These are phyloP conservation scores for Plumapathes pennacea DNA, from an alignment of 92 coral and sea anemone species.

Conservation along the genomic window DNA sequence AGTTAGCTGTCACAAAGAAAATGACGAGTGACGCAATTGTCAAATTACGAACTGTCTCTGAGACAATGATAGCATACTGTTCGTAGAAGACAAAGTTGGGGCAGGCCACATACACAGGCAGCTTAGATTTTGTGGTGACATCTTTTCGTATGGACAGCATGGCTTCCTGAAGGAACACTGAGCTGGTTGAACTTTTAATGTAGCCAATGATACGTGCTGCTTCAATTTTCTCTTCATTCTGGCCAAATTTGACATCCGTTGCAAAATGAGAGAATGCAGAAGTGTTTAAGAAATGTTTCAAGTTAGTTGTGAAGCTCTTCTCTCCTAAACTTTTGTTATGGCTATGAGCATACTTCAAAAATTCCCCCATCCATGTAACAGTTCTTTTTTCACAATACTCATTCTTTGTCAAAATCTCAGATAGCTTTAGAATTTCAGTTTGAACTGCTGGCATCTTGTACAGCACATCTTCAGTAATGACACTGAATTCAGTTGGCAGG, in stretches of 20 bases:
- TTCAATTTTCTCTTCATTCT: constrained; percentile 4
- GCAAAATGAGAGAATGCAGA: constrained; percentile 18
- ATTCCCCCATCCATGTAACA: constrained; percentile 21
- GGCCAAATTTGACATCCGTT: constrained; percentile 22
- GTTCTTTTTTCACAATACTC: constrained; percentile 17
- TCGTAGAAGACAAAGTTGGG: constrained; percentile 25
- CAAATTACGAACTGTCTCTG: constrained; percentile 41
- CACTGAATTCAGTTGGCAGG: constrained; percentile 20
- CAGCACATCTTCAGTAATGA: constrained; percentile 19
- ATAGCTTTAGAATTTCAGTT: constrained; percentile 24
- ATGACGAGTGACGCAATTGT: constrained; percentile 26
- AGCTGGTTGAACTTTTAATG: constrained; percentile 23
- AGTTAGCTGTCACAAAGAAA: constrained; percentile 36
- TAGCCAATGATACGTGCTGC: constrained; percentile 29
- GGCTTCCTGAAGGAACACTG: constrained; percentile 24
- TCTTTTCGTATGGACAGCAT: constrained; percentile 43
- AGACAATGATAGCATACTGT: constrained; percentile 33
- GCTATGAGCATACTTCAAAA: constrained; percentile 1
- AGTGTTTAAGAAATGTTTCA: constrained; percentile 13
- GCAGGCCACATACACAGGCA: constrained; percentile 30
- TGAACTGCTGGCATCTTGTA: constrained; percentile 21
- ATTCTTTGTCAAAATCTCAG: constrained; percentile 23
- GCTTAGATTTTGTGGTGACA: constrained; percentile 6
- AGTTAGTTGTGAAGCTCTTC: constrained; percentile 7
- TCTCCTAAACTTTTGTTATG: constrained; percentile 11